Base-by-base conservation (phyloP, 2,797 vertebrate species). In the Heliangelus exortis region DNA sequence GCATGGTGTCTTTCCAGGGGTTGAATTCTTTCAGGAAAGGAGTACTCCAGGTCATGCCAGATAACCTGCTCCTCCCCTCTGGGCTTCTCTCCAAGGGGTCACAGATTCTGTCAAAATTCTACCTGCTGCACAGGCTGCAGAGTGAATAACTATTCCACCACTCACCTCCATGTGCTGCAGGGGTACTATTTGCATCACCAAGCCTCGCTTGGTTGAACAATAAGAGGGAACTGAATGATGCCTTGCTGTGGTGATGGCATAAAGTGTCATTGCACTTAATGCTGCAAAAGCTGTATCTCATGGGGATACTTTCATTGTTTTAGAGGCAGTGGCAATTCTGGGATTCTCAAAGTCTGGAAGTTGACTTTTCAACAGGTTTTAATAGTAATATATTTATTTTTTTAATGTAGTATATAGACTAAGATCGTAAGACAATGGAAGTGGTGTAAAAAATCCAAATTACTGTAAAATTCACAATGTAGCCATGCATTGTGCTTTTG, bases 141-240 rank as follows among this genome's bases (percentile, higher is more conserved):
- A 22, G 36, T 15, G 19, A 10, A 7, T 36, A 10, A 58, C 12
- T 79, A 17, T 17, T 57, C 3, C 10, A 7, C 15, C 4, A 0
- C 6, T 14, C 13, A 18, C 12, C n/a, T 41, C 6, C 34, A 8
- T 15, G 10, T 17, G 6, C 28, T 76, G 28, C 39, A 67, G 10
- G 20, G 21, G 12, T 2, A 33, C 11, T 51, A 6, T 4, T 26
- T 28, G 4, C 33, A 43, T 10, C 23, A 31, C 11, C 15, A 22
- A 23, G 2, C 10, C 17, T 63, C 20, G 2, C 5, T n/a, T 61
- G n/a, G 0, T 0, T 26, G 22, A 66, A 21, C 12, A 34, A 13
- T 13, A 7, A 8, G 28, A 48, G 79, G n/a, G 17, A 76, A 25
- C 16, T 62, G 34, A 20, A 36, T 6, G 26, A 29, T 54, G 9